phyloP scores from a whole-genome alignment of 2,888 invertebrate genomes.

The Dyspetes luteomarginatus region DNA sequence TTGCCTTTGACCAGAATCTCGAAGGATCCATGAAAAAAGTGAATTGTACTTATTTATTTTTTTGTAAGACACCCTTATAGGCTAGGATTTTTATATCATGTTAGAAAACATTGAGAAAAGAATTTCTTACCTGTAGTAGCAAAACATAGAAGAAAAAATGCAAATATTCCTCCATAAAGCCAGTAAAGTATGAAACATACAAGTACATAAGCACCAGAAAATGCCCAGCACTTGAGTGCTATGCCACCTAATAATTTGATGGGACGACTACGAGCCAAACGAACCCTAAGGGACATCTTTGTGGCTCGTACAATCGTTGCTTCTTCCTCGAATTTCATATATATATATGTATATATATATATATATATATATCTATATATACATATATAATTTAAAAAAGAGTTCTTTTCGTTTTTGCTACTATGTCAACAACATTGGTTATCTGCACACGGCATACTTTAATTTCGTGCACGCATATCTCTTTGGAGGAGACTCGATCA shows the following conservation, averaged over 20 bases:
- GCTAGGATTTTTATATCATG: neutral
- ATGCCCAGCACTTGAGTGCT: slow-evolving; percentile 90
- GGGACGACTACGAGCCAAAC: slow-evolving; percentile 80
- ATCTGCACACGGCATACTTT: slow-evolving; percentile 40
- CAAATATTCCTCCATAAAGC: slow-evolving; percentile 91
- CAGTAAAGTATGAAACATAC: slow-evolving; percentile 92
- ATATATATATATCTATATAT: neutral
- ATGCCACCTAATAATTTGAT: slow-evolving; percentile 84
- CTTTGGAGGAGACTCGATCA: slow-evolving; percentile 34
- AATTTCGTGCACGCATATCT: slow-evolving; percentile 28
- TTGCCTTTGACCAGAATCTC: too few species aligned
- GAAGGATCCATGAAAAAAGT: too few species aligned
- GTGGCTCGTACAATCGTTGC: slow-evolving; percentile 30
- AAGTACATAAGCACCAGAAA: slow-evolving; percentile 89
- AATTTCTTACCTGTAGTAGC: slow-evolving; percentile 87
- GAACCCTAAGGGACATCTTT: slow-evolving; percentile 76
- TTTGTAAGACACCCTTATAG: too few species aligned
- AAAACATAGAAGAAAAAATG: slow-evolving; percentile 88
- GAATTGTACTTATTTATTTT: too few species aligned
- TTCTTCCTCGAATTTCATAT: slow-evolving; percentile 54
- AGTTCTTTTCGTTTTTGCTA: slow-evolving; percentile 14
- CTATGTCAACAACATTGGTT: slow-evolving; percentile 56
- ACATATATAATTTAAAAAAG: neutral
- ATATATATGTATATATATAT: slow-evolving; percentile 9
- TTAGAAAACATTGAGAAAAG: slow-evolving; percentile 32